Percentiles rank a stretch among this genome's conserved stretches.
Conservation (phyloP, 2,113 vertebrate species). For the Manacus vitellinus region DNA sequence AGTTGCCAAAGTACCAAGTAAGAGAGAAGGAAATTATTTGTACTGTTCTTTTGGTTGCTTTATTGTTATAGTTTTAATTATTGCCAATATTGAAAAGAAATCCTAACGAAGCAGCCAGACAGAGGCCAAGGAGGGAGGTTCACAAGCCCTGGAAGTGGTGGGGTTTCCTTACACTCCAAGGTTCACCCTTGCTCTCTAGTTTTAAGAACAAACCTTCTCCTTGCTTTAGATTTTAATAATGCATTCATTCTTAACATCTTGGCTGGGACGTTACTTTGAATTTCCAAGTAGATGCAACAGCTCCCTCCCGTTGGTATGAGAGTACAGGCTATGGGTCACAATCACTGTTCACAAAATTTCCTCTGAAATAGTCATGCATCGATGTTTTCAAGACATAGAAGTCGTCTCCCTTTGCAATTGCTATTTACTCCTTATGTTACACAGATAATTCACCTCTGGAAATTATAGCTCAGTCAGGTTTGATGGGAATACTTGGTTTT, state of each 20-base stretch:
- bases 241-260: not conserved
- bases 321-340: not conserved
- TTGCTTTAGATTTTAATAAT: not conserved
- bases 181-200: not conserved
- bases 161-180: not conserved
- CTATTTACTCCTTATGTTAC: not conserved
- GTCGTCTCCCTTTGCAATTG: not conserved
- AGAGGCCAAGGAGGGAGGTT: not conserved
- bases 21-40: not conserved
- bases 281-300: not conserved
- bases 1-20: not conserved
- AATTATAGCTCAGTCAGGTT: not conserved
- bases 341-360: not conserved
- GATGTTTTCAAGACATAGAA: not conserved
- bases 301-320: not conserved
- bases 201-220: not conserved
- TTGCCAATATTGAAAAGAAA: not conserved
- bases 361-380: rapidly evolving
- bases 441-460: not conserved
- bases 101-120: not conserved
- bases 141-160: not conserved
- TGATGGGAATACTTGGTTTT: not conserved
- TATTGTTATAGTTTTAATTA: not conserved
- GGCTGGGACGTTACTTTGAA: not conserved
- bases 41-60: not conserved